These are phyloP conservation scores for Phocides pigmalion DNA, from an alignment of 1,140 invertebrate species.

Conservation along the genomic window DNA sequence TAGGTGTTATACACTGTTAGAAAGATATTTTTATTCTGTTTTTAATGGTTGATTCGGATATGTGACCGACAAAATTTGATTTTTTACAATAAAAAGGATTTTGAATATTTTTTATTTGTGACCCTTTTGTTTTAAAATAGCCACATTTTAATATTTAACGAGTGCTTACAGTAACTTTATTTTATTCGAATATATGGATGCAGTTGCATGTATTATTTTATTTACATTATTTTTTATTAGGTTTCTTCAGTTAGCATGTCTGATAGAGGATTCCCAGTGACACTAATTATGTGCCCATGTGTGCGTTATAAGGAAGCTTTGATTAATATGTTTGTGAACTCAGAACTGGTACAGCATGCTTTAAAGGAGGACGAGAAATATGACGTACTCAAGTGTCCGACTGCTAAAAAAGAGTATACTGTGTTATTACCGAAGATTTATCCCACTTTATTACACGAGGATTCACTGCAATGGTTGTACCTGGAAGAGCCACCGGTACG, in stretches of 20 bases:
- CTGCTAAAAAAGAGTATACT: constrained; percentile 61
- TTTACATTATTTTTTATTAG: constrained; percentile 44
- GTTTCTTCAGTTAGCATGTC: constrained; percentile 50
- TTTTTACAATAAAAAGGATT: too few species aligned
- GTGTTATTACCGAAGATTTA: constrained; percentile 66
- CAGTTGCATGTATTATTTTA: too few species aligned
- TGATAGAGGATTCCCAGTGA: constrained; percentile 72
- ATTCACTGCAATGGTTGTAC: constrained; percentile 62
- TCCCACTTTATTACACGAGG: constrained; percentile 57
- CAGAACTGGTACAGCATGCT: constrained; percentile 52
- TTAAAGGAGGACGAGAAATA: constrained; percentile 56
- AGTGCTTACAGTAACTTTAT: too few species aligned
- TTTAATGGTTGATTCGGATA: too few species aligned
- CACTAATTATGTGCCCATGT: constrained; percentile 65
- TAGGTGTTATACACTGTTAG: too few species aligned
- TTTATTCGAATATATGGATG: too few species aligned
- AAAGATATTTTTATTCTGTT: too few species aligned
- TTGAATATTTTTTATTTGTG: too few species aligned
- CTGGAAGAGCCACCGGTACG: constrained; percentile 66
- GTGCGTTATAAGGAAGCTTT: constrained; percentile 61
- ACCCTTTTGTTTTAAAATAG: too few species aligned
- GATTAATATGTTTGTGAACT: constrained; percentile 58
- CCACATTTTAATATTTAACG: too few species aligned
- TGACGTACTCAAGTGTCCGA: constrained; percentile 58
- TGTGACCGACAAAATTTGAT: too few species aligned